Evolutionary conservation across 1,140 invertebrate genomes (phyloP), one percentile per base, ranked within the genome.

Genomic region (Drosophila pectinifera): DNA sequence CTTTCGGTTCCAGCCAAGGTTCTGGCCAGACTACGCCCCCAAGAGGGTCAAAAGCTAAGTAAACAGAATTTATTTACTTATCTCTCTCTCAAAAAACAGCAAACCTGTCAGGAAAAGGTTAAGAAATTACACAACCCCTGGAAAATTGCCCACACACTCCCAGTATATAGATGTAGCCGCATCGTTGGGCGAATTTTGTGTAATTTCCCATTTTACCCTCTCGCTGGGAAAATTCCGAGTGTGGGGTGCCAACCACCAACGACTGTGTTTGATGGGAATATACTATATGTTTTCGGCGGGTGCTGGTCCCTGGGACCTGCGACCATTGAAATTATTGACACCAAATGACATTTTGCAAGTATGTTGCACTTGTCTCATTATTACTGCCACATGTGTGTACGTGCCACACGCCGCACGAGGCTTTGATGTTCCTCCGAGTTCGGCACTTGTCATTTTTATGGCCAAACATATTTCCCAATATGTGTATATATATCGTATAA

Each of bases 291-390:
- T 55, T 39, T 59, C 13, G 36, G 48, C 11, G 41, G 18, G 26
- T 31, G 59, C 31, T 51, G 51, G 16, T 54, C 10, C 28, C 38
- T 34, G 41, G 36, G 45, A 54, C 28, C 28, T 22, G 57, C 26
- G 26, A 34, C 34, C 77, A 70, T 68, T 62, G 73, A 80, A 84
- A 84, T 84, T 84, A 84, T 85, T 88, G 84, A 83, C 83, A 81
- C 68, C 61, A 77, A 86, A 86, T 82, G 78, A 76, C 77, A 84
- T 88, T 88, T 89, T 88, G 84, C 84, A 88, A 88, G 84, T 89
- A 88, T 88, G 85, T 88, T 88, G 84, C 84, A 88, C 84, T 88
- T 88, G 84, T 89, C 84, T 89, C 84, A 88, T 88, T 88, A 88
- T 88, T 70, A 70, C 67, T 88, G 84, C 84, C 84, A 88, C 84